Evolutionary conservation across 2,888 invertebrate species (phyloP).

Genomic region (Mythimna pallens): DNA sequence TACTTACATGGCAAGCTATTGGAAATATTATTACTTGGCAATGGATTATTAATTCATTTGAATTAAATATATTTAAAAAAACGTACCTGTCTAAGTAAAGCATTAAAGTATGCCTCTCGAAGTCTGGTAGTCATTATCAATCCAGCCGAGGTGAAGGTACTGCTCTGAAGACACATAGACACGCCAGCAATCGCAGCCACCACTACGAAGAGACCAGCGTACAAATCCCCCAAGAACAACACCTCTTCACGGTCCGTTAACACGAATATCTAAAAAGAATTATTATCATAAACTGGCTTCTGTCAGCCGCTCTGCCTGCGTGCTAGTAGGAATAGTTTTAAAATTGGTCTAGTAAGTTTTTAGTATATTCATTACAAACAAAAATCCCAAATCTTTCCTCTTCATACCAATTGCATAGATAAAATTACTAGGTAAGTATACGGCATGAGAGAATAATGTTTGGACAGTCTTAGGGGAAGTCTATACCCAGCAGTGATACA

Average conservation of each 20-base stretch:
- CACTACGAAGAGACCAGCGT: conserved; percentile 92
- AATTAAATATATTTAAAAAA: no score
- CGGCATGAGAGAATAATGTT: no score
- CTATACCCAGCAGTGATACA: no score
- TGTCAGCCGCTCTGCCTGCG: no score
- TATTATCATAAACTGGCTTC: background rate
- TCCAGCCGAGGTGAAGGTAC: conserved; percentile 94
- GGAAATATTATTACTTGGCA: background rate
- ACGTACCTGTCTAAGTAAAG: conserved; percentile 89
- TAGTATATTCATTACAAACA: no score
- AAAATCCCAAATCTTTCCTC: no score
- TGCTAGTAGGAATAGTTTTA: no score
- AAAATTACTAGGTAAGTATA: no score
- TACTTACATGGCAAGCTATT: background rate
- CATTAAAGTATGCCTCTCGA: conserved; percentile 85
- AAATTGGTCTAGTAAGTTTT: no score
- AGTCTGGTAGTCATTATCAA: conserved; percentile 93
- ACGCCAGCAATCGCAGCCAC: conserved; percentile 92
- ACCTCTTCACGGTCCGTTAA: conserved; percentile 89
- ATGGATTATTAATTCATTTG: background rate
- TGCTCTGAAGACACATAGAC: conserved; percentile 93
- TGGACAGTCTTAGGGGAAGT: no score
- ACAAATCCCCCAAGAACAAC: conserved; percentile 90
- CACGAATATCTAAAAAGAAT: conserved; percentile 89
- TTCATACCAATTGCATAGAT: no score